phyloP scores from a whole-genome alignment of 2,888 invertebrate species.

The Germaria angustata region DNA sequence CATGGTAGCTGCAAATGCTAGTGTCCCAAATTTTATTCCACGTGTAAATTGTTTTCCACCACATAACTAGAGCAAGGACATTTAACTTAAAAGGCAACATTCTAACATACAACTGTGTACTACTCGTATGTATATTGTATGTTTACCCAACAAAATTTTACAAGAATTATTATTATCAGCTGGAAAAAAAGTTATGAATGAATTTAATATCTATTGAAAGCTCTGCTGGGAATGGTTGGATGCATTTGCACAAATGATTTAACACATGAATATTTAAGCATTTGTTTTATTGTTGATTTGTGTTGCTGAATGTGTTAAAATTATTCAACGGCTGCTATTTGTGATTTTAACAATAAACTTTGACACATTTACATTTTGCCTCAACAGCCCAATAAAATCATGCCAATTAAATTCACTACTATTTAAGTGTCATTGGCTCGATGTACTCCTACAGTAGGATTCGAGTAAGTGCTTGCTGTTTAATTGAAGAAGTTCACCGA shows the following conservation, averaged over 20 bases:
- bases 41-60: conserved; percentile 62
- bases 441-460: no score
- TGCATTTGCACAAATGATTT: conserved; percentile 12
- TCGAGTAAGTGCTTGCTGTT: no score
- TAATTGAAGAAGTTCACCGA: no score
- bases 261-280: conserved; percentile 1
- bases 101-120: conserved; percentile 20
- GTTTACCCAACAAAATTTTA: conserved; percentile 1
- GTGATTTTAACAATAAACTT: not conserved
- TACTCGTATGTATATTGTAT: not conserved
- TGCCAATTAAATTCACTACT: not conserved
- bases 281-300: not conserved
- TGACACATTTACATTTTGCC: not conserved
- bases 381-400: not conserved
- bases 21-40: conserved; percentile 61
- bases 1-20: conserved; percentile 28
- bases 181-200: not conserved
- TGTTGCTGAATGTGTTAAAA: not conserved
- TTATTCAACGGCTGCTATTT: not conserved
- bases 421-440: not conserved
- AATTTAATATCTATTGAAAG: not conserved
- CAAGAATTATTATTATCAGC: not conserved
- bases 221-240: not conserved
- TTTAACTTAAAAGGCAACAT: conserved; percentile 62
- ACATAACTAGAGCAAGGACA: conserved; percentile 68